Percentiles rank a stretch among this genome's conserved stretches.
Evolutionary conservation across 2,888 invertebrate species (phyloP).

Genomic region (Mesorhabditis belari): DNA sequence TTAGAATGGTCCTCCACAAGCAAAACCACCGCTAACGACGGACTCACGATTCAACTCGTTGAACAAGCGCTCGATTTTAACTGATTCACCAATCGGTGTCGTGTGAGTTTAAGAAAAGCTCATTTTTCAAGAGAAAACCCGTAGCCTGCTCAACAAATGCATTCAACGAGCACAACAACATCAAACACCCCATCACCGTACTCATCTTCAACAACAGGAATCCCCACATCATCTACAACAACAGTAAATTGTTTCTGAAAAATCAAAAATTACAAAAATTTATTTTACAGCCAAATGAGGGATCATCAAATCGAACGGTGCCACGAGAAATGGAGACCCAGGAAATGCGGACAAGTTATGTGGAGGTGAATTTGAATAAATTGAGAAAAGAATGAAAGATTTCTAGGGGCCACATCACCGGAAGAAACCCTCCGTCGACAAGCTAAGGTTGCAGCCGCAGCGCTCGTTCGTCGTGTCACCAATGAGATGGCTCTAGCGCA

Average conservation of each 20-base stretch:
- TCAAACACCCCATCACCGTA: background rate
- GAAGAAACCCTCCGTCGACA: conserved; percentile 19
- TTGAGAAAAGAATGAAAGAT: too few relatives aligned
- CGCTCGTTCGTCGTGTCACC: conserved; percentile 24
- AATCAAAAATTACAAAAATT: too few relatives aligned
- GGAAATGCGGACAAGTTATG: conserved; percentile 22
- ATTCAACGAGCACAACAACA: background rate
- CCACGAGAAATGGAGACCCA: background rate
- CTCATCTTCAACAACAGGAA: too few relatives aligned
- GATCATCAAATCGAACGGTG: too few relatives aligned
- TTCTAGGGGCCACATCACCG: too few relatives aligned
- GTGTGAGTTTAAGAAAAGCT: too few relatives aligned
- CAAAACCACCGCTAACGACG: background rate
- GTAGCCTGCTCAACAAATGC: background rate
- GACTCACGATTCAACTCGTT: background rate
- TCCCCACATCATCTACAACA: background rate
- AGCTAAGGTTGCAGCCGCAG: conserved; percentile 16
- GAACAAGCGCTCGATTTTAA: too few relatives aligned
- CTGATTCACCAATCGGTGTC: too few relatives aligned
- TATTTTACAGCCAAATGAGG: too few relatives aligned
- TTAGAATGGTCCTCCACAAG: background rate
- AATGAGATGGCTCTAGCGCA: conserved; percentile 35
- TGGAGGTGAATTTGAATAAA: too few relatives aligned
- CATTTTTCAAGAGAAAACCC: background rate
- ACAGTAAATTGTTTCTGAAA: too few relatives aligned